Conservation (phyloP, 2,113 vertebrate genomes). For the Mirza zaza region DNA sequence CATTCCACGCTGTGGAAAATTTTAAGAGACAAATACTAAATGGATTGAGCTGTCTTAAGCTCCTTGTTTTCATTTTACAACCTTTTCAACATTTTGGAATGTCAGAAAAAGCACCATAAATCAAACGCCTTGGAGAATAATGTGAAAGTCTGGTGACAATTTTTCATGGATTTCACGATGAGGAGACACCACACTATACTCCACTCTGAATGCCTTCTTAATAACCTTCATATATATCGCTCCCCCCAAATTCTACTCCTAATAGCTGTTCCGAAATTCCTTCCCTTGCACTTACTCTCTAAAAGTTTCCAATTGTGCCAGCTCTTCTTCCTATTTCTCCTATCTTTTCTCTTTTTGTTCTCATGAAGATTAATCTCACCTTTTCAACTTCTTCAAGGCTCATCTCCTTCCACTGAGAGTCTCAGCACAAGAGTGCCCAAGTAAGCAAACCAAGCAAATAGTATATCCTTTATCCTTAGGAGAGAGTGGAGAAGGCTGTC, state of each 20-base stretch:
- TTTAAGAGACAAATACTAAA: conserved; percentile 34
- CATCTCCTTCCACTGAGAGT: neutral
- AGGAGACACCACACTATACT: neutral
- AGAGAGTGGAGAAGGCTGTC: neutral
- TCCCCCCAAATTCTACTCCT: neutral
- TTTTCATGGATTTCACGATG: neutral
- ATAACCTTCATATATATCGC: neutral
- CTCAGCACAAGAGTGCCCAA: neutral
- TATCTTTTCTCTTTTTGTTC: neutral
- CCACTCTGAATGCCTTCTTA: neutral
- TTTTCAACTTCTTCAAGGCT: neutral
- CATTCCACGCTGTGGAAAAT: neutral
- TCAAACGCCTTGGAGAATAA: neutral
- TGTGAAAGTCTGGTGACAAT: neutral
- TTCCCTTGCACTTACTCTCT: neutral
- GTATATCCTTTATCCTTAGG: neutral
- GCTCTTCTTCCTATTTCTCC: neutral
- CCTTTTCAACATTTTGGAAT: conserved; percentile 16
- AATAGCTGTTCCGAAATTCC: neutral
- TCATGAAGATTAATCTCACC: neutral
- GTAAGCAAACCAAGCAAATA: neutral
- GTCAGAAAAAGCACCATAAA: neutral
- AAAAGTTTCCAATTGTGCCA: neutral
- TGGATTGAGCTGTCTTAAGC: neutral
- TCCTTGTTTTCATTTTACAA: conserved; percentile 7